Evolutionary conservation across 2,888 invertebrate genomes (phyloP), one percentile per base, ranked within the genome.

Genomic region (Lithosia quadra): DNA sequence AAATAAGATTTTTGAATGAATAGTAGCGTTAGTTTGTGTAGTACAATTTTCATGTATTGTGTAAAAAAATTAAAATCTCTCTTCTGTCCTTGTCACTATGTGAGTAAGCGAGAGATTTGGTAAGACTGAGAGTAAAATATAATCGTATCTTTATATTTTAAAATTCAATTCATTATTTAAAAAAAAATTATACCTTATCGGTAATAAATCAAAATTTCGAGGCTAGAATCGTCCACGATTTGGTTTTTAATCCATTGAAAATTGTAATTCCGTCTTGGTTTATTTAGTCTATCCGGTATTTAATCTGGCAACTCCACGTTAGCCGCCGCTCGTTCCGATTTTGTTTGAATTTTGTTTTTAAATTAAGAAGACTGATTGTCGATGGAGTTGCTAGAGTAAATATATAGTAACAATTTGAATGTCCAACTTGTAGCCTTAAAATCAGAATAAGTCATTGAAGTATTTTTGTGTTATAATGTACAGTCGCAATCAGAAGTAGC

Each of bases 21-120:
- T 18, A 15, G 15, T 43, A 18, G 13, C 39, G 4, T 15, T 18
- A 18, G 18, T 5, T 39, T 4, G 39, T 15, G 39, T 39, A 39
- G 43, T 43, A 18, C 43, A 43, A 5, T 5, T 43, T 1, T 36
- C 11, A 36, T 43, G 18, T 18, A 18, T 18, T 49, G n/a, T 49
- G n/a, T n/a, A 49, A 18, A 9, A n/a, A n/a, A 4, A 4, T 49
- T n/a, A n/a, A n/a, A n/a, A 7, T 49, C 18, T 49, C 18, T 49
- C n/a, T 49, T 49, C n/a, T 49, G n/a, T 49, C 49, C 49, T 49
- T 49, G 18, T 49, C 49, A 58, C 55, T 56, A 22, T 24, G 55
- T 24, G 55, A 56, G 55, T 56, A 13, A 56, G 55, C 24, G 22
- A 56, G 55, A 55, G 55, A 15, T 56, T 56, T 22, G 55, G 55